Evolutionary conservation across 2,113 vertebrate genomes (phyloP).

Genomic region (Hyla sarda): DNA sequence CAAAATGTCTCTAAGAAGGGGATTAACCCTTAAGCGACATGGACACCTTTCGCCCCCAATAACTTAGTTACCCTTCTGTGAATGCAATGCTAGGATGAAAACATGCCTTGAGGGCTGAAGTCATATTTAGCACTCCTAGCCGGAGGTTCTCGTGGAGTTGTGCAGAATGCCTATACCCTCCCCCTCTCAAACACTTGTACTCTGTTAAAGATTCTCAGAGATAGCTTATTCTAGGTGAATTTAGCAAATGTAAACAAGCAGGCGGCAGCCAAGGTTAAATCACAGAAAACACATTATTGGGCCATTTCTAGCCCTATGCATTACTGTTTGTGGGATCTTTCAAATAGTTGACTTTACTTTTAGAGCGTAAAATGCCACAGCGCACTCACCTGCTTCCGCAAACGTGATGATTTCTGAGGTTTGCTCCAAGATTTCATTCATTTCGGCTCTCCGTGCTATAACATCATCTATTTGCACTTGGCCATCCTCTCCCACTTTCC

Average conservation of each 20-base stretch:
- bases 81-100: conserved; percentile 27
- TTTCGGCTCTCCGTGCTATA: conserved; percentile 82
- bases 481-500: conserved; percentile 92
- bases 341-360: conserved; percentile 21
- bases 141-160: conserved; percentile 60
- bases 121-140: conserved; percentile 61
- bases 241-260: conserved; percentile 68
- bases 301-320: background rate
- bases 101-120: conserved; percentile 55
- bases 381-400: conserved; percentile 92
- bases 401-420: conserved; percentile 99
- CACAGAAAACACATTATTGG: conserved; percentile 54
- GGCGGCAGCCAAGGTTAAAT: conserved; percentile 64
- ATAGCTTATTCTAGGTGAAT: conserved; percentile 66
- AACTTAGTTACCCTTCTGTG: background rate
- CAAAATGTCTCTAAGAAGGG: background rate
- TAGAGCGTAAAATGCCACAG: conserved; percentile 58
- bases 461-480: conserved; percentile 93
- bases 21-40: background rate
- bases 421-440: conserved; percentile 84
- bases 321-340: background rate
- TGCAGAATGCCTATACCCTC: conserved; percentile 62
- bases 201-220: conserved; percentile 64
- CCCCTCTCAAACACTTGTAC: conserved; percentile 60
- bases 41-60: too few relatives aligned